A percentile compares a stretch with the other conserved stretches of the same genome.
phyloP scores from a whole-genome alignment of 2,797 vertebrate genomes.

The Choloepus didactylus region DNA sequence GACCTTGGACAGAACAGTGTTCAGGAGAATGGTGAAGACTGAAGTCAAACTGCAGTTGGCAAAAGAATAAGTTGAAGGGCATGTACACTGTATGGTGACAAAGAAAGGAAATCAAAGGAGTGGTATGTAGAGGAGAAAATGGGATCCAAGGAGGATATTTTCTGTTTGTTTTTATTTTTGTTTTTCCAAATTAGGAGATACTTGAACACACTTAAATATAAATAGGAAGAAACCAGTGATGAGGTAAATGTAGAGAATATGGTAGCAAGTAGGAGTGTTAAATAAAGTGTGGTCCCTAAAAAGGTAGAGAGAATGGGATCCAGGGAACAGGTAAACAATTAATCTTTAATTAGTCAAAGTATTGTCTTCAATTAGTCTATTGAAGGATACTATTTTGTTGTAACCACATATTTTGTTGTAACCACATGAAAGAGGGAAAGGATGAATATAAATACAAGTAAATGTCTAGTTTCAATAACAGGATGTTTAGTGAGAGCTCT shows the following conservation, averaged over 20 bases:
- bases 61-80: not conserved
- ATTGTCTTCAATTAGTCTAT: no score
- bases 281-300: not conserved
- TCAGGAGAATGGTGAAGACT: not conserved
- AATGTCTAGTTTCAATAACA: not conserved
- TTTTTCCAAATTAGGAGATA: not conserved
- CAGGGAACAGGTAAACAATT: not conserved
- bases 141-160: not conserved
- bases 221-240: not conserved
- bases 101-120: not conserved
- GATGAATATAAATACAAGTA: no score
- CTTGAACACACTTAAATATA: not conserved
- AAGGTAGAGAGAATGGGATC: not conserved
- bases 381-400: not conserved
- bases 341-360: not conserved
- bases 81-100: accelerated
- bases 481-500: not conserved
- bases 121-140: not conserved
- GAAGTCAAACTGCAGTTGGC: no score
- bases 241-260: not conserved
- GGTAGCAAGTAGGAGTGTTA: not conserved
- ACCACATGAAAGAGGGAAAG: not conserved
- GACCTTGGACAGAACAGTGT: not conserved
- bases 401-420: not conserved
- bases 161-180: not conserved